A percentile compares a stretch with the other conserved stretches of the same genome.
Conservation (phyloP, 2,113 vertebrate genomes). For the Hemicordylus capensis region DNA sequence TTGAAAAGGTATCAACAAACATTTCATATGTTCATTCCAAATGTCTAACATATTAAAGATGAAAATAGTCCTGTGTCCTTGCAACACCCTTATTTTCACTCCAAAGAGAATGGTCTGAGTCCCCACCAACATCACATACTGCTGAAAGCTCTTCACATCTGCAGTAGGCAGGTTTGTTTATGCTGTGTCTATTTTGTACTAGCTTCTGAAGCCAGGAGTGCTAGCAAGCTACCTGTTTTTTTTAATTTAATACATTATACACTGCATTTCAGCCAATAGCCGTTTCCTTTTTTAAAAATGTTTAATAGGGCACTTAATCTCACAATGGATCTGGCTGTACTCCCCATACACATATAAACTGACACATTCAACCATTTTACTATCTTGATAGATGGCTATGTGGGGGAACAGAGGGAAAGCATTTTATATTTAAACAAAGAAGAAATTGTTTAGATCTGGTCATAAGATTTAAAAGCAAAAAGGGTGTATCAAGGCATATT, state of each 20-base stretch:
- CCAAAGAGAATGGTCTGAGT: background rate
- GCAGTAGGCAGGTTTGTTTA: too few relatives aligned
- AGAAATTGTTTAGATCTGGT: background rate
- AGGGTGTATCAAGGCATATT: too few relatives aligned
- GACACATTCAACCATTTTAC: background rate
- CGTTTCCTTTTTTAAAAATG: too few relatives aligned
- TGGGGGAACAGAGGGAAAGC: background rate
- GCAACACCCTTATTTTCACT: background rate
- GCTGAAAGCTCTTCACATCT: too few relatives aligned
- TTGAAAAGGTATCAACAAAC: too few relatives aligned
- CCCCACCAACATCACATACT: background rate
- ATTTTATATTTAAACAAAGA: background rate
- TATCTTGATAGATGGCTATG: background rate
- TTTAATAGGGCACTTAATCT: background rate
- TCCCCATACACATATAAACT: background rate
- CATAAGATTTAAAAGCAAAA: background rate
- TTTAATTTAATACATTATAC: too few relatives aligned
- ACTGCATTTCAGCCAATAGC: too few relatives aligned
- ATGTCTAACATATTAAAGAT: background rate
- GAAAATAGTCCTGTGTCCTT: background rate
- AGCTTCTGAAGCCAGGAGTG: too few relatives aligned
- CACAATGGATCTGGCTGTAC: background rate
- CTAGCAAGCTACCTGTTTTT: too few relatives aligned
- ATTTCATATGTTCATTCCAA: background rate
- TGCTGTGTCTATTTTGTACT: too few relatives aligned